Evolutionary conservation across 2,113 vertebrate species (phyloP).

Genomic region (Ptilorrhoa leucosticta): DNA sequence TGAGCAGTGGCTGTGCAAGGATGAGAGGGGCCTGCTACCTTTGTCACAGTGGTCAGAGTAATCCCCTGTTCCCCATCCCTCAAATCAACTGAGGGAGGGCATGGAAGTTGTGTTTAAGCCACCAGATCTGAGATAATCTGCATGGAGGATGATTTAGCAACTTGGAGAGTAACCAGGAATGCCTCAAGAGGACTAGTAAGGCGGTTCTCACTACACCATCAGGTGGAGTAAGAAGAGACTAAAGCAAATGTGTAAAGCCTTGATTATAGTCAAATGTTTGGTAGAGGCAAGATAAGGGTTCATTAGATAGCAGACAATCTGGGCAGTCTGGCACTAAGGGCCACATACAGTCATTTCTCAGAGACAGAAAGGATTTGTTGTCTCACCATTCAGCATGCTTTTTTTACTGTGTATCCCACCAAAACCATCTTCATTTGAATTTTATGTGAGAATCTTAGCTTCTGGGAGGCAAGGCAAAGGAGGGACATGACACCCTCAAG

Average conservation of each 20-base stretch:
- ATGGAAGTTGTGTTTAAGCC: neutral
- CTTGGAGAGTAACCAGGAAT: neutral
- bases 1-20: neutral
- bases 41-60: accelerated
- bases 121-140: neutral
- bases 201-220: neutral
- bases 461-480: neutral
- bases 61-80: no score
- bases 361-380: neutral
- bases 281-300: neutral
- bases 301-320: neutral
- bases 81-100: accelerated
- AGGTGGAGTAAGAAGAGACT: neutral
- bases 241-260: neutral
- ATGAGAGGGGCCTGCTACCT: neutral
- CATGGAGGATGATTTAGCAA: neutral
- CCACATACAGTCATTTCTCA: neutral
- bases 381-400: neutral
- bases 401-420: neutral
- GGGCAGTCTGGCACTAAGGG: neutral
- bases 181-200: neutral
- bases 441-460: neutral
- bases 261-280: neutral
- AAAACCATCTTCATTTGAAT: neutral
- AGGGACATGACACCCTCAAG: neutral